A percentile compares a stretch with the other conserved stretches of the same genome.
Conservation (phyloP, 2,113 vertebrate species). For the Antechinus flavipes region DNA sequence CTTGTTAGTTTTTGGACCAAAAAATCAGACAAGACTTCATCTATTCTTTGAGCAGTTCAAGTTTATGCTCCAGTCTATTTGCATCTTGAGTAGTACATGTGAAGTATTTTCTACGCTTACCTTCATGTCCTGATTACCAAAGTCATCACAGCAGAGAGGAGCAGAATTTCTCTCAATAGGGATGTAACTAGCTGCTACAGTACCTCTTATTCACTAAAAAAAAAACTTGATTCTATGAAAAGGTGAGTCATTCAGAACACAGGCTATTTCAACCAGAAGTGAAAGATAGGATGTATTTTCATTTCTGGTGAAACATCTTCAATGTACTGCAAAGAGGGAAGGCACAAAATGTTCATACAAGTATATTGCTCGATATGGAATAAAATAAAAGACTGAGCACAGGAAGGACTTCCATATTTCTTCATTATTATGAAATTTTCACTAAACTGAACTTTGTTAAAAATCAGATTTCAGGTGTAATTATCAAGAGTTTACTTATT, state of each 20-base stretch:
- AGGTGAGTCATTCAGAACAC: not conserved
- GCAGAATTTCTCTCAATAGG: not conserved
- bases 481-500: not conserved
- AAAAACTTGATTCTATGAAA: not conserved
- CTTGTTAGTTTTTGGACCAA: not conserved
- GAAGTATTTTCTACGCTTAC: not conserved
- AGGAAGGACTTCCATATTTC: not conserved
- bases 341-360: not conserved
- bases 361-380: not conserved
- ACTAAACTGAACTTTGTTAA: not conserved
- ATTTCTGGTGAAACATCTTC: not conserved
- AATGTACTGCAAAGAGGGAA: not conserved
- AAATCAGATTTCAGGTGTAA: not conserved
- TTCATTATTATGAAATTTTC: not conserved
- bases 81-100: not conserved
- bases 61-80: not conserved
- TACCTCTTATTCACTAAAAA: not conserved
- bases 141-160: not conserved
- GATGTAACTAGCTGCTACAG: not conserved
- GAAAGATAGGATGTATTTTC: not conserved
- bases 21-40: not conserved
- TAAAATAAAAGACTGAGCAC: not conserved
- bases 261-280: not conserved
- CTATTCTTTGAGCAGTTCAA: not conserved
- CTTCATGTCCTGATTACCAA: not conserved